These are phyloP conservation scores for Lochmaea capreae DNA, from an alignment of 2,888 invertebrate genomes.

Conservation along the genomic window DNA sequence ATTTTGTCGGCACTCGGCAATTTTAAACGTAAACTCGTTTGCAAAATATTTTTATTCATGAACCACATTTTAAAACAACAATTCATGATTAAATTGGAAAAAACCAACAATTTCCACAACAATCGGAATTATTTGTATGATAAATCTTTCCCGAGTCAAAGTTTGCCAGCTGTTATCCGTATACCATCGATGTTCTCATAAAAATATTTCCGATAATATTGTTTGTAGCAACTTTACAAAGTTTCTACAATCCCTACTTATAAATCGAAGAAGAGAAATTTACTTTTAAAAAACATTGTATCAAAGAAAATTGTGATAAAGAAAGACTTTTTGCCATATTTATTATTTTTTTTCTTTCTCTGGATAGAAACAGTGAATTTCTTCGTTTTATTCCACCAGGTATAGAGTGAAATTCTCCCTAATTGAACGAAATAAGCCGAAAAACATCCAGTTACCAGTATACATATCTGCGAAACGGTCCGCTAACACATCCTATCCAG, in stretches of 20 bases:
- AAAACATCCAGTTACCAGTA: conserved; percentile 50
- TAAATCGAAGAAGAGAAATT: neutral
- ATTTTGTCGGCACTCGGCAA: no score
- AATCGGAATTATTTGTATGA: neutral
- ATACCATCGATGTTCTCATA: conserved; percentile 1
- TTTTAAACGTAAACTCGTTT: no score
- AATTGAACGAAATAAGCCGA: conserved; percentile 44
- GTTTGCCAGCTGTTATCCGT: neutral
- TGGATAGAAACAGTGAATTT: neutral
- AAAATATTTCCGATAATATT: neutral
- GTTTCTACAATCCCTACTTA: neutral
- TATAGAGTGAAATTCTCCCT: conserved; percentile 24
- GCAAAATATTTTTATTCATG: no score
- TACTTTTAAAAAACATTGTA: no score
- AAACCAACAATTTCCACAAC: no score
- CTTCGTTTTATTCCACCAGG: conserved; percentile 6
- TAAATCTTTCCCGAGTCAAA: neutral
- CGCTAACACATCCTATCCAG: conserved; percentile 43
- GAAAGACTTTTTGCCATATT: neutral
- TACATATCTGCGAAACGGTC: conserved; percentile 45
- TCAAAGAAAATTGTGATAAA: no score
- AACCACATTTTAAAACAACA: no score
- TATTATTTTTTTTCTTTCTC: neutral
- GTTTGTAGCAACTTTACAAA: neutral
- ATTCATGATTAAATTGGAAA: no score